These are phyloP conservation scores for Temnothorax nylanderi DNA, from an alignment of 1,140 invertebrate species.

Conservation along the genomic window DNA sequence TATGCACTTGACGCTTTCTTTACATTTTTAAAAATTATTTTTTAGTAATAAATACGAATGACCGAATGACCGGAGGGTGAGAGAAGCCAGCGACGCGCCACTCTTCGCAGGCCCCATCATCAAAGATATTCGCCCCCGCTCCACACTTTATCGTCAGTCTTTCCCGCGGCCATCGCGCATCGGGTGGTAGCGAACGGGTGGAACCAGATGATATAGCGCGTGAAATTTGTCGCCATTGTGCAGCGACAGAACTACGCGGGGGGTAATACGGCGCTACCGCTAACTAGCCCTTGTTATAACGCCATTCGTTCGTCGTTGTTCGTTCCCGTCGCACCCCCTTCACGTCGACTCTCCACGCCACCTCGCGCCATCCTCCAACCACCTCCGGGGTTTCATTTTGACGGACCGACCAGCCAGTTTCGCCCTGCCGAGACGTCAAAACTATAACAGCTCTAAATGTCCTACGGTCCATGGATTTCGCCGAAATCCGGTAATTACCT, in stretches of 20 bases:
- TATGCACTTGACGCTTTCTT: no score
- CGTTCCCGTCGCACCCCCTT: conserved; percentile 53
- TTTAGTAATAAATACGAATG: background rate
- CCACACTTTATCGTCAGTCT: conserved; percentile 59
- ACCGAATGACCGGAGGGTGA: background rate
- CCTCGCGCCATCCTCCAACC: background rate
- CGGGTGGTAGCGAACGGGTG: conserved; percentile 36
- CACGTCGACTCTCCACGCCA: conserved; percentile 40
- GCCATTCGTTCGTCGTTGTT: conserved; percentile 80
- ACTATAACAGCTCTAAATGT: conserved; percentile 76
- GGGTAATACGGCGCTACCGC: conserved; percentile 80
- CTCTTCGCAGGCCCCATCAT: background rate
- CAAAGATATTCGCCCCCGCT: conserved; percentile 15
- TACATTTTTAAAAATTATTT: no score
- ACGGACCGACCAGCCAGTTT: conserved; percentile 63
- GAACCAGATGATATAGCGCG: conserved; percentile 79
- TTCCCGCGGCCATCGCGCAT: conserved; percentile 60
- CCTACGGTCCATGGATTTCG: conserved; percentile 73
- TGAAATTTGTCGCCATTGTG: conserved; percentile 85
- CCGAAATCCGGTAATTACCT: conserved; percentile 74
- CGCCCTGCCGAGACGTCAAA: conserved; percentile 69
- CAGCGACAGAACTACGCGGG: conserved; percentile 79
- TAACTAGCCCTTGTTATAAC: conserved; percentile 85
- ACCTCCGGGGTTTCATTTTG: conserved; percentile 68
- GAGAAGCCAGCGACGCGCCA: background rate